A percentile compares a stretch with the other conserved stretches of the same genome.
Evolutionary conservation across 2,888 invertebrate species (phyloP).

Genomic region (Entomobrya proxima): DNA sequence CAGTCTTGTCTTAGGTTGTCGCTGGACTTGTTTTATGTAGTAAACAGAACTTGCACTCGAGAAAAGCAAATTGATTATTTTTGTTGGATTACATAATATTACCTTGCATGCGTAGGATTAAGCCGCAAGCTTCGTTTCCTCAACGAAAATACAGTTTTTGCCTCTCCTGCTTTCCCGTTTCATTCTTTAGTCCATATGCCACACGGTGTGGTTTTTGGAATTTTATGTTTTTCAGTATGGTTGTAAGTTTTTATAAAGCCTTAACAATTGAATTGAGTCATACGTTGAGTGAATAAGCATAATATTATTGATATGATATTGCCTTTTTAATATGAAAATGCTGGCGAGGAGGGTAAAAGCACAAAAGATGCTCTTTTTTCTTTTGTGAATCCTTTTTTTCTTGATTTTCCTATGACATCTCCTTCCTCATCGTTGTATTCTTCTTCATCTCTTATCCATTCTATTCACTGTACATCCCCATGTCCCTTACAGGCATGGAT

Average conservation of each 20-base stretch:
- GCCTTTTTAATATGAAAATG: conserved; percentile 18
- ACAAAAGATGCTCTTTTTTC: conserved; percentile 28
- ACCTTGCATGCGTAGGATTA: background rate
- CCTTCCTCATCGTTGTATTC: conserved; percentile 17
- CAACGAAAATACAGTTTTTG: conserved; percentile 10
- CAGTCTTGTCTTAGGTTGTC: background rate
- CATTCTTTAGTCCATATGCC: conserved; percentile 54
- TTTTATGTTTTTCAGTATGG: conserved; percentile 1
- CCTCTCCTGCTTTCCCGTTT: background rate
- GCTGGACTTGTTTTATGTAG: conserved; percentile 1
- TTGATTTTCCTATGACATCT: conserved; percentile 23
- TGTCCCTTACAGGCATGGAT: conserved; percentile 48
- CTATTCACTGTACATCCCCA: conserved; percentile 30
- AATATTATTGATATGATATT: conserved; percentile 44
- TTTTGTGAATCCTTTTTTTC: conserved; percentile 39
- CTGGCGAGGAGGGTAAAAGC: background rate
- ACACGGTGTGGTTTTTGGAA: conserved; percentile 45
- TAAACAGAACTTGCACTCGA: background rate
- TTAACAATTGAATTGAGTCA: conserved; percentile 28
- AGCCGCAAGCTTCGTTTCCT: conserved; percentile 56
- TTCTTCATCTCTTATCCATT: conserved; percentile 17
- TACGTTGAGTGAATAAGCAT: too few relatives aligned
- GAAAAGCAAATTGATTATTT: conserved; percentile 59
- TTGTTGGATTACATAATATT: conserved; percentile 41
- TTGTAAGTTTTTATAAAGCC: background rate